A percentile compares a stretch with the other conserved stretches of the same genome.
These are phyloP conservation scores for Tridacna gigas DNA, from an alignment of 2,888 invertebrate genomes.

Conservation along the genomic window DNA sequence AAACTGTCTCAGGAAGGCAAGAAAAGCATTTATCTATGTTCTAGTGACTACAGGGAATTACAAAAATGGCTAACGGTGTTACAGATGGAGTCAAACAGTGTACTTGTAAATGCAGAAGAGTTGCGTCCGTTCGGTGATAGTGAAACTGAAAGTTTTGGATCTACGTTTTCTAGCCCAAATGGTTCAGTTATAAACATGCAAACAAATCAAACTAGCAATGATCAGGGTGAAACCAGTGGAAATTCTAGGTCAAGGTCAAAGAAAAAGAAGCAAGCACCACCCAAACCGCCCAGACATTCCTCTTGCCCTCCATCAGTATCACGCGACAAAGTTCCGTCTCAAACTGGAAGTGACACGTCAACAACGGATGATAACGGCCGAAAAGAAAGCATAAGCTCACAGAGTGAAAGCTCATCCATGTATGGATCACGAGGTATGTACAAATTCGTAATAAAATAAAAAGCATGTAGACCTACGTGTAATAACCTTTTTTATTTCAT, in stretches of 20 bases:
- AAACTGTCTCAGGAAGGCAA: constrained; percentile 73
- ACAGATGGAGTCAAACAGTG: constrained; percentile 74
- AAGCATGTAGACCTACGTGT: too few relatives aligned
- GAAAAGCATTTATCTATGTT: constrained; percentile 73
- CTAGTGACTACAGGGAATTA: constrained; percentile 69
- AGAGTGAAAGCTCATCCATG: constrained; percentile 10
- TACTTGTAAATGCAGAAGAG: constrained; percentile 57
- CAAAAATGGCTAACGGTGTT: constrained; percentile 75
- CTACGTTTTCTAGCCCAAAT: constrained; percentile 51
- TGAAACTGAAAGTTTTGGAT: constrained; percentile 49
- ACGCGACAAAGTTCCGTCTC: constrained; percentile 45
- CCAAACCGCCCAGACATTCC: constrained; percentile 59
- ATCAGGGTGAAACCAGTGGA: not conserved
- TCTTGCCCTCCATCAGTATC: constrained; percentile 60
- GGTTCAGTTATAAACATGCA: constrained; percentile 41
- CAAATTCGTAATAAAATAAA: too few relatives aligned
- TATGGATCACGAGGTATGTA: constrained; percentile 20
- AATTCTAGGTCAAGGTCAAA: constrained; percentile 57
- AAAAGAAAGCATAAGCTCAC: constrained; percentile 17
- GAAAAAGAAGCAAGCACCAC: constrained; percentile 56
- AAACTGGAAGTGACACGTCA: constrained; percentile 31
- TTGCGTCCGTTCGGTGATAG: constrained; percentile 40
- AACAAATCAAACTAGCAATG: not conserved
- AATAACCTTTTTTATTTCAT: too few relatives aligned
- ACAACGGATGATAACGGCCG: constrained; percentile 21